Base-by-base conservation (phyloP, 2,888 invertebrate species). In the Zygothrica quintamaculata region DNA sequence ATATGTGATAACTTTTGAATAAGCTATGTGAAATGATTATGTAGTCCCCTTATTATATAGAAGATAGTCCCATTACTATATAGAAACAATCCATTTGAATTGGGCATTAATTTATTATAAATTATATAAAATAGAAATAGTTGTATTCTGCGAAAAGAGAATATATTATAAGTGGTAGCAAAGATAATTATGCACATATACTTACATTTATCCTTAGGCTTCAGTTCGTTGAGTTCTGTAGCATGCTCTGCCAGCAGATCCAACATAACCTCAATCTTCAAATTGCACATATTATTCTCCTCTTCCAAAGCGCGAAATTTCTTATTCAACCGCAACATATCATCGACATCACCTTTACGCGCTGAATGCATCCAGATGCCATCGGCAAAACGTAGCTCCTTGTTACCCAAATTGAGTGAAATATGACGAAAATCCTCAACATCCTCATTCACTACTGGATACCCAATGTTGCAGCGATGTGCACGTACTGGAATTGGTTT, bases 201-300 rank as follows among this genome's bases (percentile, higher is more conserved):
- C 59, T 55, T 42, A 74, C 66, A 74, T 5, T 87, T 79, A 2
- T 78, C 79, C 39, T 75, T 75, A 1, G 72, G 60, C 44, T 86
- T 86, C 9, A 89, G 47, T 26, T 75, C 65, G 69, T 89, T 88
- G 6, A 90, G 59, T 57, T 90, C 89, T 0, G 87, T 74, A 1
- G 90, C 81, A 65, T 90, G 88, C 61, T 91, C 91, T 1, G 91
- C 88, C 16, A 91, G 53, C 33, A 91, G 69, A 75, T 91, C 91
- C 52, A 91, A 58, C 60, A 91, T 78, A 2, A 91, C 86, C 43
- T 91, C 91, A 25, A 90, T 86, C 65, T 91, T 91, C 1, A 91
- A 48, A 69, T 90, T 81, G 60, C 88, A 87, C 76, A 91, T 85
- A 65, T 90, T 90, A 47, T 90, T 91, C 56, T 91, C 89, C 51